Base-by-base conservation (phyloP, 2,797 vertebrate genomes). In the Paramormyrops hopkinsi region DNA sequence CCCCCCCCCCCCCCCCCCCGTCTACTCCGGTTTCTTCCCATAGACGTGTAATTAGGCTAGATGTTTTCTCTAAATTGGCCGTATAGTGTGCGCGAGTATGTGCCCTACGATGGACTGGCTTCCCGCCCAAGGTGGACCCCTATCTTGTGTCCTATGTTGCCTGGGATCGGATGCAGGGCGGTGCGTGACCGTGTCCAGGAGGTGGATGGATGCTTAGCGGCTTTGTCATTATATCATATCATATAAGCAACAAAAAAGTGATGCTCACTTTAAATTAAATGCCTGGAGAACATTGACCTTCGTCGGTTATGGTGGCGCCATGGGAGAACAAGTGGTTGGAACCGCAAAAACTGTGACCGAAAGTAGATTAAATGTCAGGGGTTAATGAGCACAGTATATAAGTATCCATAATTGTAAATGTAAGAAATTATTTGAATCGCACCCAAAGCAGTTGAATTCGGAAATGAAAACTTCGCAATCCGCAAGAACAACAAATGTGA, bases 351-450 rank as follows among this genome's bases (percentile, higher is more conserved):
- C 62, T 87, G 48, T 22, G 33, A 7, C 41, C 37, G 59, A 25
- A 89, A 50, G 37, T 50, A 50, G 65, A 89, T 88, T 37, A 17
- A 53, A 89, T 51, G 83, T n/a, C 83, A 89, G 33, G 9, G 8
- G 65, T 33, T 79, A 87, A 89, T 86, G 29, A 33, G 44, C 46
- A 86, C 37, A 25, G 44, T 41, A 89, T n/a, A 56, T 8, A 76
- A 87, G 62, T 87, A 48, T 86, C 37, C 88, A 86, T 33, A 73
- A 19, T 41, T 56, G 86, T 56, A 89, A 59, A 59, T 69, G 41
- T 85, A 29, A 51, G 41, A 50, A 48, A 84, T 62, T 83, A 29
- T 56, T 44, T 65, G 46, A 56, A 14, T 48, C 46, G 9, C 25
- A 48, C 2, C 22, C 44, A 50, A 48, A 48, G 11, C 46, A 59